phyloP scores from a whole-genome alignment of 1,140 invertebrate genomes.

The Drosophila insularis region DNA sequence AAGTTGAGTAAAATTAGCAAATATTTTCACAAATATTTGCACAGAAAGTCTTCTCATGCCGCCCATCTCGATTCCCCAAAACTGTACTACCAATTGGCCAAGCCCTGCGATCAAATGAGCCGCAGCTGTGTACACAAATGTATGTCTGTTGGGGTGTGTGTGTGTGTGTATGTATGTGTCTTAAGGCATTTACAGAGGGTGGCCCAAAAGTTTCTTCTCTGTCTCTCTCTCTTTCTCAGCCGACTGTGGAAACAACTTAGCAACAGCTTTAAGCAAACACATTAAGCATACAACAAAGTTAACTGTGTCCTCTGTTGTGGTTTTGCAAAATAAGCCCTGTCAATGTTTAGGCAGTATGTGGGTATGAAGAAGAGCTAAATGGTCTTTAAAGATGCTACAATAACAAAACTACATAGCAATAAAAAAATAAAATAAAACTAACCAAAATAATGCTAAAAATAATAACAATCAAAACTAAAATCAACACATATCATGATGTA shows the following conservation, averaged over 20 bases:
- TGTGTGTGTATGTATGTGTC: slow-evolving; percentile 6
- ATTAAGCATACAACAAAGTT: slow-evolving; percentile 42
- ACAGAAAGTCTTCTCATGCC: slow-evolving; percentile 45
- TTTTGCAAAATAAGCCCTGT: slow-evolving; percentile 44
- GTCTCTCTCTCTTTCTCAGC: not conserved
- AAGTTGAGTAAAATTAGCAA: slow-evolving; percentile 71
- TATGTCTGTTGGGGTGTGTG: no score
- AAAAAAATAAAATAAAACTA: not conserved
- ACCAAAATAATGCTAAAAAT: not conserved
- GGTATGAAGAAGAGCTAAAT: not conserved
- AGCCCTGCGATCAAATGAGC: slow-evolving; percentile 72
- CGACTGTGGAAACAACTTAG: slow-evolving; percentile 44
- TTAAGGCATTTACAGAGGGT: slow-evolving; percentile 34
- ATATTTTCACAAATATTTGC: slow-evolving; percentile 68
- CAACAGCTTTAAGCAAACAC: slow-evolving; percentile 49
- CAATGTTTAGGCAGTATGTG: not conserved
- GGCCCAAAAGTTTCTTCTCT: slow-evolving; percentile 17
- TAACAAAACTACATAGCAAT: not conserved
- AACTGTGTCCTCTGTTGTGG: slow-evolving; percentile 40
- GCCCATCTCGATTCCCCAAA: not conserved
- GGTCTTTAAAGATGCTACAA: not conserved
- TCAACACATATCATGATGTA: not conserved
- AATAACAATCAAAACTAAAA: not conserved
- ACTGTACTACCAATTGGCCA: slow-evolving; percentile 59
- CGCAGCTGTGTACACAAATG: slow-evolving; percentile 71